Conservation (phyloP, 2,888 invertebrate genomes). For the Corythucha ciliata region DNA sequence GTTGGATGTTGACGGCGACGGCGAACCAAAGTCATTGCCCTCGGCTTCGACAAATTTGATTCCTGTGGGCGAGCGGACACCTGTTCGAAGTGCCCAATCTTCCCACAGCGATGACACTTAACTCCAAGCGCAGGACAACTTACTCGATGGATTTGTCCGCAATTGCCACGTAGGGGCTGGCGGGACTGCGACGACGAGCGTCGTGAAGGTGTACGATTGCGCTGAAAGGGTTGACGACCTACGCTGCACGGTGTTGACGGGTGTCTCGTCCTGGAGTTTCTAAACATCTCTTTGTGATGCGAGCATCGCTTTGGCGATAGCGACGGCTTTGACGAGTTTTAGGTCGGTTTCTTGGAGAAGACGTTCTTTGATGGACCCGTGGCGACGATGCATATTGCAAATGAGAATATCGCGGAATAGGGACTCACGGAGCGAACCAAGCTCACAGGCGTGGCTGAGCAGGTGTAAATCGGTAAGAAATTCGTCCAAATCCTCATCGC, state of each 20-base stretch:
- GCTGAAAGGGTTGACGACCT: neutral
- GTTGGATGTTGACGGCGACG: too few relatives aligned
- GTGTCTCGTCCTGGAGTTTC: neutral
- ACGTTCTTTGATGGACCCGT: slow-evolving; percentile 11
- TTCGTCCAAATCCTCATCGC: too few relatives aligned
- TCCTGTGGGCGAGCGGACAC: too few relatives aligned
- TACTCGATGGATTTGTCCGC: slow-evolving; percentile 6
- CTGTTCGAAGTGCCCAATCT: neutral
- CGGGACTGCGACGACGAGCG: neutral
- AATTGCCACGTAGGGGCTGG: neutral
- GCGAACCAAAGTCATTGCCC: too few relatives aligned
- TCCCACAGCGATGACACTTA: neutral
- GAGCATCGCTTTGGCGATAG: neutral
- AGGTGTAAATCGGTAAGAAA: slow-evolving; percentile 1
- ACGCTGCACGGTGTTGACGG: neutral
- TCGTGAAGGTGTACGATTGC: neutral
- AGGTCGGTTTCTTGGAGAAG: slow-evolving; percentile 10
- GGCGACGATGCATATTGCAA: neutral
- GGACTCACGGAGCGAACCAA: neutral
- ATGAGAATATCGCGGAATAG: neutral
- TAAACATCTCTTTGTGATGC: neutral
- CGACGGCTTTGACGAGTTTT: neutral
- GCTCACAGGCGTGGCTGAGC: neutral
- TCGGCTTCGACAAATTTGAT: too few relatives aligned
- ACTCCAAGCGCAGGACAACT: slow-evolving; percentile 12